Conservation (phyloP, 2,888 invertebrate species). For the Conus canariensis region DNA sequence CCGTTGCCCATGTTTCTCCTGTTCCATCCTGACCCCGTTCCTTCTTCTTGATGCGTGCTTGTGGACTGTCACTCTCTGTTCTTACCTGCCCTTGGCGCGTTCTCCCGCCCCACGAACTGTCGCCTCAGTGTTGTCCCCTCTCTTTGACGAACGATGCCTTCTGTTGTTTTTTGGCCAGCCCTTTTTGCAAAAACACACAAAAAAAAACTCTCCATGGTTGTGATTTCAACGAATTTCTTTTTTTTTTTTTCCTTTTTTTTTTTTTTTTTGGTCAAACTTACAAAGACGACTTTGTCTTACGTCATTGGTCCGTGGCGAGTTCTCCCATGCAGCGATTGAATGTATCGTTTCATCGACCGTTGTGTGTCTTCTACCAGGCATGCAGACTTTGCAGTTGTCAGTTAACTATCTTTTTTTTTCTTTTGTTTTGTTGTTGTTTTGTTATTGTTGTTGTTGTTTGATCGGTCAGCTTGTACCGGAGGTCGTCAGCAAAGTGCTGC, state of each 20-base stretch:
- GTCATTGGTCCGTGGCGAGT: background rate
- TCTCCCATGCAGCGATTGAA: background rate
- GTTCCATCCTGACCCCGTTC: too few species aligned
- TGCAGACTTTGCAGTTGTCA: too few species aligned
- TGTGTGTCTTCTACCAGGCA: too few species aligned
- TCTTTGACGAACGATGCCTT: conserved; percentile 20
- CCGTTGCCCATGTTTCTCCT: too few species aligned
- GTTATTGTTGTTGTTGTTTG: too few species aligned
- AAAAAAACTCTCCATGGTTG: conserved; percentile 7
- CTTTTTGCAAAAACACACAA: conserved; percentile 14
- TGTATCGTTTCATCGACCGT: background rate
- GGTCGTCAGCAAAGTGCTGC: too few species aligned
- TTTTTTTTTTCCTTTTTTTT: background rate
- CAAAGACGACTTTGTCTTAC: too few species aligned
- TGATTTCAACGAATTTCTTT: conserved; percentile 34
- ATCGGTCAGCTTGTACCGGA: too few species aligned
- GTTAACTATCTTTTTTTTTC: too few species aligned
- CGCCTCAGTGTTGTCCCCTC: conserved; percentile 11
- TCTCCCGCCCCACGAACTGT: background rate
- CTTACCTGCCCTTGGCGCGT: background rate
- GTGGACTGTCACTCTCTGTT: background rate
- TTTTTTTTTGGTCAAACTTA: background rate
- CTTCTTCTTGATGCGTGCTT: too few species aligned
- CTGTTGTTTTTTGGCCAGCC: conserved; percentile 23
- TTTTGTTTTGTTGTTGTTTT: too few species aligned